A percentile compares a stretch with the other conserved stretches of the same genome.
These are phyloP conservation scores for Sceloporus tristichus DNA, from an alignment of 2,113 vertebrate genomes.

Conservation along the genomic window DNA sequence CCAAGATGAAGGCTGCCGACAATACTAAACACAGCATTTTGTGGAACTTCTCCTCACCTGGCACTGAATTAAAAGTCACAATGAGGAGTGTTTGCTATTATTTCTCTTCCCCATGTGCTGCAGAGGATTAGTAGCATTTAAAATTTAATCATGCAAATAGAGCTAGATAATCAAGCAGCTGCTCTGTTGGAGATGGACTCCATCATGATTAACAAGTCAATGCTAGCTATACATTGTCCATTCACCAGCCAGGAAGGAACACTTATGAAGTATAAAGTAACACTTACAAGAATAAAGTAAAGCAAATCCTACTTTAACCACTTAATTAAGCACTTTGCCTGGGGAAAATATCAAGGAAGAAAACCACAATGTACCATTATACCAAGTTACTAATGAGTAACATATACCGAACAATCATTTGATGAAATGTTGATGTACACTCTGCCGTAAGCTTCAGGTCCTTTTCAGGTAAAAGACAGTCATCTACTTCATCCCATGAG, in stretches of 20 bases:
- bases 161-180: not conserved
- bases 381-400: not conserved
- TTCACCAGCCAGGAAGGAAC: not conserved
- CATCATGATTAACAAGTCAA: slow-evolving; percentile 17
- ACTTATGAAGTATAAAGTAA: not conserved
- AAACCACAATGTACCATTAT: not conserved
- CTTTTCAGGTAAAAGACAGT: not conserved
- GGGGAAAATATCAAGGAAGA: not conserved
- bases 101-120: too few species aligned
- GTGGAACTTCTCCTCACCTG: not conserved
- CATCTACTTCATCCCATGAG: not conserved
- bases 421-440: not conserved
- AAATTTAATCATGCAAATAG: slow-evolving; percentile 11
- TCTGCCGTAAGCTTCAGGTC: too few species aligned
- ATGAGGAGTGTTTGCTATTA: not conserved
- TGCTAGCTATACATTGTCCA: not conserved
- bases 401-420: too few species aligned
- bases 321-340: not conserved
- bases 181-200: slow-evolving; percentile 15
- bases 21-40: not conserved
- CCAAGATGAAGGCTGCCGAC: not conserved
- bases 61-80: not conserved
- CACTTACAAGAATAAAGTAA: not conserved
- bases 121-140: not conserved
- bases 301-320: too few species aligned